Base-by-base conservation (phyloP, 2,113 vertebrate species). In the Myiozetetes cayanensis region DNA sequence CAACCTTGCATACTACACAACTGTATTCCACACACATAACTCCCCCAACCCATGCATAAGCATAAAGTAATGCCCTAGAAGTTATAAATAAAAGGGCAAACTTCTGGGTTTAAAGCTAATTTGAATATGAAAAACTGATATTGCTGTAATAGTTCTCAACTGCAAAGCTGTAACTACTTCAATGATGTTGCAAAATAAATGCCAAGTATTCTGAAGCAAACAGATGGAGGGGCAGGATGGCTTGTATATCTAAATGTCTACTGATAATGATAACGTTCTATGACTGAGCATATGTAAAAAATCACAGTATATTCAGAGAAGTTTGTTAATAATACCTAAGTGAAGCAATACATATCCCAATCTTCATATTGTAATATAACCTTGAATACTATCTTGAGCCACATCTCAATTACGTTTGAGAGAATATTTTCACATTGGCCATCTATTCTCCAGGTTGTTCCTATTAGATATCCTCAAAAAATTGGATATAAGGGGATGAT, bases 121-220 rank as follows among this genome's bases (percentile, higher is more conserved):
- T 66, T 41, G 63, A 91, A 90, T 41, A 76, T 13, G 70, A 89
- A 84, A 93, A 87, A 41, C 8, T 68, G 44, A 73, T 75, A 84
- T 6, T 85, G 66, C 62, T 82, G 31, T 49, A 68, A 78, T 41
- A 89, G 72, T 61, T 74, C 59, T 94, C 49, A 92, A 80, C 80
- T 84, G 70, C 50, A 93, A 75, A 90, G 52, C 28, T 89, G 21
- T 82, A 95, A 71, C 55, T 52, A 88, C 78, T 55, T 83, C 95
- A 93, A 78, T 4, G 3, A 80, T 37, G 4, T 25, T 81, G 62
- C 50, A 65, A 96, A 95, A 96, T 66, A 88, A 90, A 95, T 55
- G 53, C 55, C 74, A 97, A 96, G 56, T 67, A 92, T 92, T 96
- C 85, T 49, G 50, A 96, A 84, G 53, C 50, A 94, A 93, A 91